Evolutionary conservation across 2,113 vertebrate species (phyloP).

Genomic region (Mixornis gularis): DNA sequence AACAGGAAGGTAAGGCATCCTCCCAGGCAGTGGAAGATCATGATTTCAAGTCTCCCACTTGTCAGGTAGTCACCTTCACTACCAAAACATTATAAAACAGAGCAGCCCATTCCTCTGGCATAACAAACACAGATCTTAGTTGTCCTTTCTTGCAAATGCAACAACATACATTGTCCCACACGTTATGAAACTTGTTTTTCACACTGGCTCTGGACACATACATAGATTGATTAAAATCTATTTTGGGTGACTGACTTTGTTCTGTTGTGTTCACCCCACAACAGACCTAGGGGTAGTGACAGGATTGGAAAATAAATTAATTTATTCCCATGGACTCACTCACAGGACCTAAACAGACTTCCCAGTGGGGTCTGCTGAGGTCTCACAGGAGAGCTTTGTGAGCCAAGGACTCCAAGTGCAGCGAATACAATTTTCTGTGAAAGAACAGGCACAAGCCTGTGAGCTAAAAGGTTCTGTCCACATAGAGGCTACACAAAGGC

Average conservation of each 20-base stretch:
- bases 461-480: background rate
- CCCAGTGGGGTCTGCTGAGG: background rate
- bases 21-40: background rate
- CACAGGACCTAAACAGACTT: background rate
- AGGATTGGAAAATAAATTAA: background rate
- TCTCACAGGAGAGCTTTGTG: background rate
- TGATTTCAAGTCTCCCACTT: background rate
- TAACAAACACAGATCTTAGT: accelerated
- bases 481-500: background rate
- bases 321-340: background rate
- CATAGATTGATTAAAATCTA: background rate
- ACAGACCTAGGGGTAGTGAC: accelerated
- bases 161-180: background rate
- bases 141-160: background rate
- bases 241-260: background rate
- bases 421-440: background rate
- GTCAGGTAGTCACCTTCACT: background rate
- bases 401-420: background rate
- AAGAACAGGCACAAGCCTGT: background rate
- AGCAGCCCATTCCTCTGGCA: background rate
- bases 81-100: background rate
- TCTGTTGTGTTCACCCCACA: background rate
- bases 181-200: background rate
- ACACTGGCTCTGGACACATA: background rate
- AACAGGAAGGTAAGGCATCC: background rate